These are phyloP conservation scores for Molorchus minor DNA, from an alignment of 2,888 invertebrate genomes.

Conservation along the genomic window DNA sequence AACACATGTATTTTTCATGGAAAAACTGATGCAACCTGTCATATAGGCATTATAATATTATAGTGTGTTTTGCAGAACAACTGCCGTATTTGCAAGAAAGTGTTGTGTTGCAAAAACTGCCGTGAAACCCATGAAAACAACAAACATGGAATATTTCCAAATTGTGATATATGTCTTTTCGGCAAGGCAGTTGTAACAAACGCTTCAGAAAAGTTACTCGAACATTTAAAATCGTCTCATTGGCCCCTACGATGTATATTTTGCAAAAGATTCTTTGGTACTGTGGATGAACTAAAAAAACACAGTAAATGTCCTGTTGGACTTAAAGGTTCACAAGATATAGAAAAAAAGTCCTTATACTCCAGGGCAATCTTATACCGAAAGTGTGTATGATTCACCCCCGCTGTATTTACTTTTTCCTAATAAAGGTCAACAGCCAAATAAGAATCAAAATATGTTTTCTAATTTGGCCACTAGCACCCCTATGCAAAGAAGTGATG, in stretches of 20 bases:
- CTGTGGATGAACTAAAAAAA: constrained; percentile 46
- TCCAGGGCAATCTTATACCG: constrained; percentile 17
- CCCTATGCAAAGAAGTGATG: constrained; percentile 48
- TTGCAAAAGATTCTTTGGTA: constrained; percentile 49
- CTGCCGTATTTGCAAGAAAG: constrained; percentile 53
- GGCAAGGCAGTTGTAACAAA: constrained; percentile 45
- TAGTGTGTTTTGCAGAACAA: constrained; percentile 52
- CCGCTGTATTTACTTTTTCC: constrained; percentile 25
- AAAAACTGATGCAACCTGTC: too few relatives aligned
- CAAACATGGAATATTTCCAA: constrained; percentile 48
- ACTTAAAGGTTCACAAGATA: constrained; percentile 29
- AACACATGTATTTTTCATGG: too few relatives aligned
- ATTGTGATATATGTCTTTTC: constrained; percentile 55
- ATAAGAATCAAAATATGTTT: constrained; percentile 30
- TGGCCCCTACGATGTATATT: constrained; percentile 54
- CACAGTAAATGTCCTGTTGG: constrained; percentile 46
- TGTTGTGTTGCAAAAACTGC: constrained; percentile 56
- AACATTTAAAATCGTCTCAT: constrained; percentile 51
- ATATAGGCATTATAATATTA: too few relatives aligned
- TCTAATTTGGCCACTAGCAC: constrained; percentile 51
- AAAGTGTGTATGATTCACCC: constrained; percentile 39
- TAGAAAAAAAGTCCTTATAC: constrained; percentile 40
- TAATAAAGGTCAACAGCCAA: constrained; percentile 14
- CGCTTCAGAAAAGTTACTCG: constrained; percentile 39
- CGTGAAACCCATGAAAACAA: constrained; percentile 52